Base-by-base conservation (phyloP, 1,140 invertebrate genomes). In the Anadara kagoshimensis region DNA sequence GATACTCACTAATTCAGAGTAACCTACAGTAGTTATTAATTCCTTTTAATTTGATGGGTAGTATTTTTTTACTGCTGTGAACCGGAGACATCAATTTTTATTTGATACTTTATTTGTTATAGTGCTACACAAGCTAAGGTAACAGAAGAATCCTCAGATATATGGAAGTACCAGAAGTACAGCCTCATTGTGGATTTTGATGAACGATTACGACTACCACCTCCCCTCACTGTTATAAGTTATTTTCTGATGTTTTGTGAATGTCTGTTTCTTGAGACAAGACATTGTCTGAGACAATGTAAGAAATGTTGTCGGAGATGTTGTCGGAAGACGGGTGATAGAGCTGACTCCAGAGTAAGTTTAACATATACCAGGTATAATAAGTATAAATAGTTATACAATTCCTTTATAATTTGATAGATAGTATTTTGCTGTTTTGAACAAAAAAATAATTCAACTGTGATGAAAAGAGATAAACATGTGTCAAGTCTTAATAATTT, bases 121-220 rank as follows among this genome's bases (percentile, higher is more conserved):
- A 89, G 89, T 64, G 72, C 75, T 8, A 90, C 88, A 11, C 87
- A 79, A 20, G 69, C 80, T 14, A 81, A 83, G 54, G 77, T 89
- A n/a, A 72, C 81, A 49, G 78, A 77, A 11, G 83, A 88, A 70
- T 83, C 88, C 0, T 82, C 88, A 62, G 79, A 82, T 29, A 87
- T 89, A 56, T 90, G 88, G 88, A 89, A 89, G 74, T 90, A 82
- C 71, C 89, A 90, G 70, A 83, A 88, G 54, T 90, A 90, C 51
- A 83, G 82, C 36, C 75, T 90, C 18, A 87, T 90, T 22, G 78
- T 88, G 16, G 89, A 90, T 73, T 90, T 90, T 76, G 85, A 88
- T 20, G 85, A 85, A 44, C 83, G 88, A 18, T 73, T 85, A 26
- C 44, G 76, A 1, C 61, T 80, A 7, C 82, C 82, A 1, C 66